Conservation (phyloP, 2,888 invertebrate species). For the Ochlodes sylvanus region DNA sequence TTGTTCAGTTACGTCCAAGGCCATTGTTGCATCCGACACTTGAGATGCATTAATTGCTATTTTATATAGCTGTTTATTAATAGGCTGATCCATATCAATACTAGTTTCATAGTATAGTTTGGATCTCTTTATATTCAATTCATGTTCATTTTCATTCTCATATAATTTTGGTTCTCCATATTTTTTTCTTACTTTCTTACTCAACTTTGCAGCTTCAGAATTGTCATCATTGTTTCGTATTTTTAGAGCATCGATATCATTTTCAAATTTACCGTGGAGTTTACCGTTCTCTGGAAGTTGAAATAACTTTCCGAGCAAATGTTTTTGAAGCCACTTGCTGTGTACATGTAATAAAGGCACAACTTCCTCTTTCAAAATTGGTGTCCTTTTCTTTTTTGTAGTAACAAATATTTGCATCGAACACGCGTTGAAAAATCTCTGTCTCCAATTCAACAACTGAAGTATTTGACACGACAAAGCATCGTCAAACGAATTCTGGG, state of each 20-base stretch:
- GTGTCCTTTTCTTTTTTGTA: slow-evolving; percentile 60
- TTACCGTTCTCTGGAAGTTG: slow-evolving; percentile 50
- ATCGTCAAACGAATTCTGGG: slow-evolving; percentile 59
- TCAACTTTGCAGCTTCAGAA: slow-evolving; percentile 59
- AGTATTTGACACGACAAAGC: slow-evolving; percentile 69
- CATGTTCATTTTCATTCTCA: slow-evolving; percentile 59
- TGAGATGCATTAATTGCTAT: slow-evolving; percentile 42
- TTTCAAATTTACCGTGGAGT: slow-evolving; percentile 50
- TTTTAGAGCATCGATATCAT: slow-evolving; percentile 48
- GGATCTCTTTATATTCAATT: slow-evolving; percentile 52
- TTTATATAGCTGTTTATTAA: slow-evolving; percentile 61
- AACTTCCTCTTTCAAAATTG: slow-evolving; percentile 78
- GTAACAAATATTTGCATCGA: slow-evolving; percentile 61
- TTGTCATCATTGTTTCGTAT: slow-evolving; percentile 55
- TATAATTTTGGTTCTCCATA: slow-evolving; percentile 72
- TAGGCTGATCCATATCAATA: slow-evolving; percentile 62
- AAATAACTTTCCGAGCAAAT: slow-evolving; percentile 73
- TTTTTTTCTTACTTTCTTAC: slow-evolving; percentile 70
- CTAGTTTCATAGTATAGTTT: slow-evolving; percentile 56
- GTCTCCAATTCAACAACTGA: slow-evolving; percentile 82
- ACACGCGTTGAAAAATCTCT: slow-evolving; percentile 74
- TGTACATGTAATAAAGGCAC: slow-evolving; percentile 87
- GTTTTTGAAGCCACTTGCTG: slow-evolving; percentile 90
- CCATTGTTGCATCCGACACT: slow-evolving; percentile 54
- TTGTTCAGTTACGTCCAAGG: slow-evolving; percentile 62